Evolutionary conservation across 2,113 vertebrate genomes (phyloP).

Genomic region (Chlamydotis undulata): DNA sequence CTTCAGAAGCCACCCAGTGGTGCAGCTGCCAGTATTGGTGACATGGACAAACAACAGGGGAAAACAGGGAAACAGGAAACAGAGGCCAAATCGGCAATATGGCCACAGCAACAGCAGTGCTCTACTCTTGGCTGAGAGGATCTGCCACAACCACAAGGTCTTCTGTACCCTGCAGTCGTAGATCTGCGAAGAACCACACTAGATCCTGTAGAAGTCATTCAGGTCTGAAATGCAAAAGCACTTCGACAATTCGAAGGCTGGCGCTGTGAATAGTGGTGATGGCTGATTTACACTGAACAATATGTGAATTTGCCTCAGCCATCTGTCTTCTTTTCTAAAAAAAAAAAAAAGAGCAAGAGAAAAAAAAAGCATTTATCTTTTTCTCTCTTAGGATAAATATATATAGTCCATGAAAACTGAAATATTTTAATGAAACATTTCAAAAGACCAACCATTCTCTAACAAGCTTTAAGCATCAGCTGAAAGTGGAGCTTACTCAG

Average conservation of each 20-base stretch:
- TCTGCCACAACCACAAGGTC: accelerated
- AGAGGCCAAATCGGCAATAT: background rate
- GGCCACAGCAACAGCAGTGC: accelerated
- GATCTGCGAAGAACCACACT: accelerated
- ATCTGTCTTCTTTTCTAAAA: background rate
- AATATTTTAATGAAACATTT: constrained; percentile 37
- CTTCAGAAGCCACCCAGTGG: background rate
- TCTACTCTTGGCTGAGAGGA: background rate
- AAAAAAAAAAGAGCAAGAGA: background rate
- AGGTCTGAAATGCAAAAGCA: background rate
- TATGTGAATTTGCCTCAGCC: background rate
- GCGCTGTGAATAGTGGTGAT: background rate
- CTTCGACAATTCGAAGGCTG: background rate
- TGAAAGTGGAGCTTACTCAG: background rate
- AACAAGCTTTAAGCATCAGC: background rate
- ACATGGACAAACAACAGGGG: background rate
- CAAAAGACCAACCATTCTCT: background rate
- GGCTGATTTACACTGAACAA: background rate
- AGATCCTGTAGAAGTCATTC: background rate
- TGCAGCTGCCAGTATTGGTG: background rate
- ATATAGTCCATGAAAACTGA: background rate
- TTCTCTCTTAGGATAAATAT: constrained; percentile 4
- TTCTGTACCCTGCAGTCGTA: background rate
- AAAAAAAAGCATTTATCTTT: background rate
- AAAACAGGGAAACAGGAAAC: background rate